Evolutionary conservation across 23 tunicate genomes (phyloP).

Genomic region (Trididemnum nubilum): DNA sequence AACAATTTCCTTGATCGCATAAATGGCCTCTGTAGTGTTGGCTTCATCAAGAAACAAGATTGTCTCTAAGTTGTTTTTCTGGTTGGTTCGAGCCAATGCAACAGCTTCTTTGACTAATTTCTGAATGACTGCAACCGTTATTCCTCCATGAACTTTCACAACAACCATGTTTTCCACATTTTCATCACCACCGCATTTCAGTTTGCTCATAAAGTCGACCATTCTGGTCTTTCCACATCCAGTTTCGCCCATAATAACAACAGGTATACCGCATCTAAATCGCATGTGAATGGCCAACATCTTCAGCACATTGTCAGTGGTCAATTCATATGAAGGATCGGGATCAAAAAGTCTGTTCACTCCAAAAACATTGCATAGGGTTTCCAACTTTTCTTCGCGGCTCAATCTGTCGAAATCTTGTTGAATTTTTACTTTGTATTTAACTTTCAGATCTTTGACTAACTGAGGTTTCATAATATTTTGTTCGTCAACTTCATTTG

Average conservation of each 20-base stretch:
- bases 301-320: slow-evolving; percentile 79
- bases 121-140: slow-evolving; percentile 53
- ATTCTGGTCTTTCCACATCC: slow-evolving; percentile 80
- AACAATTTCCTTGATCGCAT: slow-evolving; percentile 67
- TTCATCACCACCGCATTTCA: background rate
- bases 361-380: slow-evolving; percentile 43
- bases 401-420: slow-evolving; percentile 39
- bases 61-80: slow-evolving; percentile 17
- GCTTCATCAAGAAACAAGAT: slow-evolving; percentile 81
- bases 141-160: slow-evolving; percentile 77
- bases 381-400: slow-evolving; percentile 29
- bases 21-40: slow-evolving; percentile 71
- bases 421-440: slow-evolving; percentile 20
- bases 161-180: slow-evolving; percentile 43
- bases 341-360: slow-evolving; percentile 40
- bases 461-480: background rate
- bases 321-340: slow-evolving; percentile 64
- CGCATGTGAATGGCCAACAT: slow-evolving; percentile 72
- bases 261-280: slow-evolving; percentile 63
- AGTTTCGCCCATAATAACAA: slow-evolving; percentile 77
- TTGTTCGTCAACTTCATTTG: slow-evolving; percentile 2
- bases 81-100: slow-evolving; percentile 8
- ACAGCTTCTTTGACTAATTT: slow-evolving; percentile 40
- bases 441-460: slow-evolving; percentile 24
- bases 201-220: slow-evolving; percentile 69